Conservation (phyloP, 2,797 vertebrate genomes). For the Chrysocyon brachyurus region DNA sequence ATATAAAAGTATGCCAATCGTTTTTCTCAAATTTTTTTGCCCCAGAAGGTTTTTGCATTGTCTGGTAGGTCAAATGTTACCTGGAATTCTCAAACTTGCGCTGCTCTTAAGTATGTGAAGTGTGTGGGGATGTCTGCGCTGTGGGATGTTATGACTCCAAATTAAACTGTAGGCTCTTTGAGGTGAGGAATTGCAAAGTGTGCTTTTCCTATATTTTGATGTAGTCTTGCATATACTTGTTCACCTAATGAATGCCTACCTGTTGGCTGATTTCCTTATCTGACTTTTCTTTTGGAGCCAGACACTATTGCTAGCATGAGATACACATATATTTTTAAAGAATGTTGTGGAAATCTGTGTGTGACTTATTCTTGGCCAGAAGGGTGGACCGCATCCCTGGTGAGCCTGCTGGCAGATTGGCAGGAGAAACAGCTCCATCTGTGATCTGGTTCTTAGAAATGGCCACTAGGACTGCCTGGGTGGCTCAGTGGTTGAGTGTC, state of each 20-base stretch:
- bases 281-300: background rate
- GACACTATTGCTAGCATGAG: background rate
- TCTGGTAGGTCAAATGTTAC: too few species aligned
- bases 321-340: background rate
- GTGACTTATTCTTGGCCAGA: background rate
- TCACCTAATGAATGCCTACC: rapidly evolving
- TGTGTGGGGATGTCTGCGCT: background rate
- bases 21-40: conserved; percentile 26
- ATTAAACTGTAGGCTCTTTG: background rate
- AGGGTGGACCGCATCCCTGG: background rate
- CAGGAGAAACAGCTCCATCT: background rate
- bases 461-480: conserved; percentile 33
- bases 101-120: background rate
- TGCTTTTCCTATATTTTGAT: background rate
- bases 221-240: too few species aligned
- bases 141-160: background rate
- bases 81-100: background rate
- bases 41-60: background rate
- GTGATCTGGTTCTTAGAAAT: background rate
- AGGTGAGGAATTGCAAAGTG: background rate
- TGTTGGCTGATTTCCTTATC: background rate
- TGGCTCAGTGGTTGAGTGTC: too few species aligned
- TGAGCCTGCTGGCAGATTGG: rapidly evolving
- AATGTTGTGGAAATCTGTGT: background rate
- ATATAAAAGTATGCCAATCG: background rate